Evolutionary conservation across 2,888 invertebrate genomes (phyloP), one percentile per base, ranked within the genome.

Genomic region (Drosophila macrospina): DNA sequence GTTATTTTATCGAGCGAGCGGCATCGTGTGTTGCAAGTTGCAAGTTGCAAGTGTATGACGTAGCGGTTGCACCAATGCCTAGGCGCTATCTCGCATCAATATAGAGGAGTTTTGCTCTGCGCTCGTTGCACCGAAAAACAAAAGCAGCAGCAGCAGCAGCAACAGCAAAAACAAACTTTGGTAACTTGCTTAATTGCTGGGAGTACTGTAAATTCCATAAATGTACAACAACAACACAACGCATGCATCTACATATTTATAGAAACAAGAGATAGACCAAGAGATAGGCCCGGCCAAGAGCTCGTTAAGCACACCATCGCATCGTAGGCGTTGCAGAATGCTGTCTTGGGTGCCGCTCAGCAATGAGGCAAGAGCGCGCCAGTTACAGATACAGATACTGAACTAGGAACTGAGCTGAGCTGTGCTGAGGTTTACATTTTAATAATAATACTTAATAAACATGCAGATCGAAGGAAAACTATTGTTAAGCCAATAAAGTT

Each of bases 171-270:
- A 73, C 70, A 74, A 74, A 75, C 78, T 75, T 78, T 75, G 72
- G 59, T 68, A 78, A 75, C 78, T 86, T 71, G 78, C 78, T 85
- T 89, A 89, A 86, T 88, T 89, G 88, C 78, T 84, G 87, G 87
- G 85, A 88, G 83, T 83, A 78, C 81, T 76, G 85, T 78, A 61
- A 77, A 81, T 84, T 84, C 81, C 84, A 84, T 79, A 74, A 81
- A 68, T 67, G 59, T 62, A 48, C 54, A 47, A 34, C 7, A 36
- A 52, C 8, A 41, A 8, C 54, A 48, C 34, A 65, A 28, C 60
- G 52, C 48, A 62, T 62, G 65, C 57, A 30, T 45, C 42, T 47
- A 55, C 56, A 65, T 71, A 80, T 57, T 64, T 45, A 74, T 64
- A 61, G 39, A 71, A 48, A 62, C 64, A 64, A 47, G 30, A 48